Evolutionary conservation across 2,113 vertebrate species (phyloP).

Genomic region (Strigops habroptila): DNA sequence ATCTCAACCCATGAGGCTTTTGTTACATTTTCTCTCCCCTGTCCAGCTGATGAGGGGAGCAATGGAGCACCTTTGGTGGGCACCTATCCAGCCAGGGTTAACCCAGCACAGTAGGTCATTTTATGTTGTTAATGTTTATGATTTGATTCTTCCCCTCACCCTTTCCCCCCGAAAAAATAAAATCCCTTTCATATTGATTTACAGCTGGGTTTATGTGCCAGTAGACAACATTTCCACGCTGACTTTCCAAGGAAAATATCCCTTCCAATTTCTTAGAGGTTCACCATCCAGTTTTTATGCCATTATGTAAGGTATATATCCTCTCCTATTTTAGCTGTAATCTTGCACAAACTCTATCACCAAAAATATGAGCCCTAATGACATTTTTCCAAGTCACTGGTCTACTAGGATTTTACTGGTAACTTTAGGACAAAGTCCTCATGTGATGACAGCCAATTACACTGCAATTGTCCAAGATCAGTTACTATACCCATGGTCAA

Average conservation of each 20-base stretch:
- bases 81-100: background rate
- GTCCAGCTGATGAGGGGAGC: background rate
- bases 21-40: background rate
- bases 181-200: background rate
- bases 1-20: background rate
- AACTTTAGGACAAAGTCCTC: background rate
- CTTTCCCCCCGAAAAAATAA: background rate
- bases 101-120: background rate
- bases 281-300: background rate
- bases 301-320: accelerated
- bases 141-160: background rate
- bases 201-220: background rate
- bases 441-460: background rate
- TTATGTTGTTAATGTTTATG: background rate
- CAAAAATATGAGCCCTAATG: background rate
- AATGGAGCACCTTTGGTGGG: background rate
- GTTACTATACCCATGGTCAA: background rate
- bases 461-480: background rate
- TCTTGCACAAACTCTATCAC: background rate
- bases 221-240: background rate
- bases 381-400: background rate
- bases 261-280: background rate
- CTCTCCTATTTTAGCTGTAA: background rate
- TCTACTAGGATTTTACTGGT: background rate
- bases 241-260: background rate